Evolutionary conservation across 1,140 invertebrate species (phyloP), one percentile per base, ranked within the genome.

Genomic region (Delia radicum): DNA sequence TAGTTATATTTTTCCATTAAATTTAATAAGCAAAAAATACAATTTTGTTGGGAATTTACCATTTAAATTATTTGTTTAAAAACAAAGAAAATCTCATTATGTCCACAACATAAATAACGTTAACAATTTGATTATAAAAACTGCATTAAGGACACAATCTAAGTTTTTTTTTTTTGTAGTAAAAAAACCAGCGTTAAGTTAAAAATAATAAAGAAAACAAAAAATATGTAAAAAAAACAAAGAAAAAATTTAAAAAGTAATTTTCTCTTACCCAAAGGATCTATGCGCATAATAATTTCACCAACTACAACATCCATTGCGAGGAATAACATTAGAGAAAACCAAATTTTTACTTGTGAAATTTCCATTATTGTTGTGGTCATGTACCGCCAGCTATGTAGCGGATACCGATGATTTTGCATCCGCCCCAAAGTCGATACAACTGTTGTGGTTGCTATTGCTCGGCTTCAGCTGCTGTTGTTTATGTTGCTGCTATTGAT

Each of bases 211-310:
- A 65, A 65, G 28, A 29, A 29, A 29, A 65, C 12, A 15, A 28
- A 65, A 6, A 29, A 65, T n/a, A 28, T 18, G 26, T 48, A 48
- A 48, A 27, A 29, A n/a, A 48, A 73, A 46, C 13, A 18, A 31
- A 71, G 18, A 48, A 72, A 28, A 27, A 74, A 74, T 55, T 63
- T 37, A 74, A 48, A 71, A 55, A 74, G 18, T 24, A 26, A 62
- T 74, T 62, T 74, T 12, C 46, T 42, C 82, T 84, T 84, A 84
- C 82, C 82, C 77, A 84, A 67, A 33, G 82, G 82, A 82, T 84
- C 82, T 27, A 84, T 81, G 63, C 82, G 82, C 71, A 84, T 80
- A 72, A 84, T 84, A 42, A 84, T 74, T 82, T 84, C 82, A 69
- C 80, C 80, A 71, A 65, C 75, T 8, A 74, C 78, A 69, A 77